These are phyloP conservation scores for Nylanderia fulva DNA, from an alignment of 1,140 invertebrate species.

Conservation along the genomic window DNA sequence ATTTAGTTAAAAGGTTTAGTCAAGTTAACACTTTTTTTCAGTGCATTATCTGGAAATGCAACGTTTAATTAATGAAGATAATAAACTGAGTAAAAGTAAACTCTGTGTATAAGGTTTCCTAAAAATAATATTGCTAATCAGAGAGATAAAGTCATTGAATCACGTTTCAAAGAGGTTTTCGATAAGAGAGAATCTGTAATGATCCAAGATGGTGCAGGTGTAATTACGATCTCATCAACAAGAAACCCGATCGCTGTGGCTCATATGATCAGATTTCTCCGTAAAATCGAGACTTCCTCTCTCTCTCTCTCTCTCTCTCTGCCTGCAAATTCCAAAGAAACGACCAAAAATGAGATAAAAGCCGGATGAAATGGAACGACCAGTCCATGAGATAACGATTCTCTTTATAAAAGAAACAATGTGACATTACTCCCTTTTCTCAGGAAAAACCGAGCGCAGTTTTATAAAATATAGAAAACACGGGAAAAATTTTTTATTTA, in stretches of 20 bases:
- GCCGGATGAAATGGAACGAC: not conserved
- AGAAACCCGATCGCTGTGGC: slow-evolving; percentile 18
- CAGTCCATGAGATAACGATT: not conserved
- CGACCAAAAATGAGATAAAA: not conserved
- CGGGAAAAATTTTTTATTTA: not conserved
- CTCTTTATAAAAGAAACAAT: not conserved
- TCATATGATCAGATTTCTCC: not conserved
- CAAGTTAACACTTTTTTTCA: no score
- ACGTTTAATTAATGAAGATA: not conserved
- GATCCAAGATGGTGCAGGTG: not conserved
- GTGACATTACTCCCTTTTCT: not conserved
- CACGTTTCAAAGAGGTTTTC: not conserved
- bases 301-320: no score
- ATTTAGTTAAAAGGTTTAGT: no score
- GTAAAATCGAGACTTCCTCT: slow-evolving; percentile 33
- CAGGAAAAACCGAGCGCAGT: no score
- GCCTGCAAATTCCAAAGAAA: slow-evolving; percentile 4
- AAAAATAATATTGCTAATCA: slow-evolving; percentile 8
- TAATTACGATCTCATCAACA: slow-evolving; percentile 37
- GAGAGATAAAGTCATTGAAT: not conserved
- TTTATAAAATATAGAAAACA: not conserved
- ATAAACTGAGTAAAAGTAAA: not conserved
- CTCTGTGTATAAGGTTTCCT: not conserved
- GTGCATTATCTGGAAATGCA: no score
- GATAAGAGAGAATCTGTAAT: not conserved